These are phyloP conservation scores for Megalurothrips usitatus DNA, from an alignment of 2,888 invertebrate genomes.

Conservation along the genomic window DNA sequence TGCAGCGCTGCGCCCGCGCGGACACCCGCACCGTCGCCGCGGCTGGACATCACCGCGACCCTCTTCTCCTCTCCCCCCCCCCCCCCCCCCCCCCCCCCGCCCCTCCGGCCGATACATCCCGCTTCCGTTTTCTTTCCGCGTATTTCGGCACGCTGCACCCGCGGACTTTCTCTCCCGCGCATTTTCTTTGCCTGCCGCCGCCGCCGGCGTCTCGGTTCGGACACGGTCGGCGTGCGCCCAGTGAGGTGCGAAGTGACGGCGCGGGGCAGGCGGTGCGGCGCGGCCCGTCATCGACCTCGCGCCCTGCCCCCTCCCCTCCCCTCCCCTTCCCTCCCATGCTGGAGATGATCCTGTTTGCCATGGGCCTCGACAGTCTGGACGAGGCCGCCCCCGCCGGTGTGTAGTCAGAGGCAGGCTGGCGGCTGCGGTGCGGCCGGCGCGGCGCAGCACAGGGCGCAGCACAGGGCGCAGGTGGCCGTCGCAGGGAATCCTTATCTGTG, in stretches of 20 bases:
- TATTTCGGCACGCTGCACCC: background rate
- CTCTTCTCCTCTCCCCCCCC: background rate
- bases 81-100: background rate
- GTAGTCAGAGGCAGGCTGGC: background rate
- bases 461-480: too few species aligned
- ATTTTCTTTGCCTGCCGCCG: background rate
- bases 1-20: background rate
- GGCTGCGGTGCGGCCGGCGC: background rate
- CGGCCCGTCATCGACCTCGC: background rate
- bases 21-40: background rate
- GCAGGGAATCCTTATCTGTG: background rate
- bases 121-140: background rate
- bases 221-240: background rate
- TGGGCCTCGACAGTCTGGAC: background rate
- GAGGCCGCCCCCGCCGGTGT: background rate
- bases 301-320: background rate
- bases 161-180: background rate
- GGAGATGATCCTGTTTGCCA: slow-evolving; percentile 3
- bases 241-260: background rate
- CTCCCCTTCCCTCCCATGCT: background rate
- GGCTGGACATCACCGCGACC: background rate
- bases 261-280: background rate
- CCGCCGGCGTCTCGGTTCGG: background rate
- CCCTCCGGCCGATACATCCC: background rate
- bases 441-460: background rate